Percentiles rank a stretch among this genome's conserved stretches.
Evolutionary conservation across 1,140 invertebrate genomes (phyloP).

Genomic region (Drosophila obscura): DNA sequence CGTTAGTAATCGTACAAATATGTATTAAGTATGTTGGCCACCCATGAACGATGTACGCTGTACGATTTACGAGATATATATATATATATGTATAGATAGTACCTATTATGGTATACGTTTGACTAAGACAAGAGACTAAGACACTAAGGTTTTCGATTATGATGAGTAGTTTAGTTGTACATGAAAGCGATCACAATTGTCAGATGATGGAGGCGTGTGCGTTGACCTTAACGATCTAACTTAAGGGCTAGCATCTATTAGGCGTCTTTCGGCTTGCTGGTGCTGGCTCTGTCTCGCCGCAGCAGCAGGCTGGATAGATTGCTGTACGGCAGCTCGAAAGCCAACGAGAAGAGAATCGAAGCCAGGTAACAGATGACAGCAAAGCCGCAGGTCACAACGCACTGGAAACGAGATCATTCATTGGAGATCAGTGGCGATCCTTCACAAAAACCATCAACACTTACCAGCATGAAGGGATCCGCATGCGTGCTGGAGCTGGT

Average conservation of each 20-base stretch:
- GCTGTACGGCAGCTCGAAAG: conserved; percentile 81
- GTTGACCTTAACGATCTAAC: conserved; percentile 34
- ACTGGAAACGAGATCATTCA: conserved; percentile 41
- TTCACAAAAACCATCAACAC: conserved; percentile 1
- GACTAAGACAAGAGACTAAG: conserved; percentile 53
- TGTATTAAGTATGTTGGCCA: conserved; percentile 43
- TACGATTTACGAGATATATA: too few relatives aligned
- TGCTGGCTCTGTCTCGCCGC: conserved; percentile 10
- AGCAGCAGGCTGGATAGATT: conserved; percentile 75
- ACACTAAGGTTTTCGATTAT: conserved; percentile 32
- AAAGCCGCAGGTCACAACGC: conserved; percentile 76
- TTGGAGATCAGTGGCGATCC: not conserved
- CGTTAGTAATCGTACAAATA: not conserved
- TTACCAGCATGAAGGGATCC: conserved; percentile 82
- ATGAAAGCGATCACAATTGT: conserved; percentile 74
- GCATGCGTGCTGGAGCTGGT: conserved; percentile 75
- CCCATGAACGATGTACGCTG: conserved; percentile 16
- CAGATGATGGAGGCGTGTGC: conserved; percentile 64
- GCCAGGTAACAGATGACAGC: conserved; percentile 78
- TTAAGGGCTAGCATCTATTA: conserved; percentile 63
- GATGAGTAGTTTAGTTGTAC: conserved; percentile 57
- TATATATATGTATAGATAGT: conserved; percentile 5
- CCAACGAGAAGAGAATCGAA: conserved; percentile 77
- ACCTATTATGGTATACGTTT: conserved; percentile 4
- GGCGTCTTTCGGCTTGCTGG: conserved; percentile 50